phyloP scores from a whole-genome alignment of 2,113 vertebrate species.

The Saccopteryx leptura region DNA sequence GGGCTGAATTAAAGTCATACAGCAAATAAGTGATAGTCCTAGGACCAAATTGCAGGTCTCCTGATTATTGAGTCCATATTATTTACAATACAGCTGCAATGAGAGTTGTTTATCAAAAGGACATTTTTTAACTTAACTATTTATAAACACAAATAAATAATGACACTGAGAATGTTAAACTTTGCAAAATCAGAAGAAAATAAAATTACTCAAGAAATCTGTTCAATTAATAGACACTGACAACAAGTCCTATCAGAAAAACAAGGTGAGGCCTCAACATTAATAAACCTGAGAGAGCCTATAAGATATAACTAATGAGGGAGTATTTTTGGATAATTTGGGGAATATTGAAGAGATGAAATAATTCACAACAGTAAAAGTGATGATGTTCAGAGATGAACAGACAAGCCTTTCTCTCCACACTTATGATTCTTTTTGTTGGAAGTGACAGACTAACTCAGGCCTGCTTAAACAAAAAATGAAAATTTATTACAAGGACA shows the following conservation, averaged over 20 bases:
- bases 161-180: background rate
- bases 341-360: constrained; percentile 8
- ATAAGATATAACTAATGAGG: background rate
- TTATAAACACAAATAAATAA: constrained; percentile 40
- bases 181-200: constrained; percentile 24
- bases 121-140: background rate
- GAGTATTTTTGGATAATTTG: background rate
- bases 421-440: background rate
- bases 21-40: background rate
- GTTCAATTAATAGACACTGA: background rate
- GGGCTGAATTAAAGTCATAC: background rate
- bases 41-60: background rate
- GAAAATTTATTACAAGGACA: background rate
- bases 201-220: background rate
- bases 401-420: background rate
- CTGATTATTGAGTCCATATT: background rate
- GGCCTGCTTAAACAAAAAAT: background rate
- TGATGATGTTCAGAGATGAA: background rate
- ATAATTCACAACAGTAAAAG: background rate
- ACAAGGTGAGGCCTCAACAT: background rate
- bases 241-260: constrained; percentile 28
- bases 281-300: background rate
- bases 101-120: constrained; percentile 1
- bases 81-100: background rate
- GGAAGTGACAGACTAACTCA: constrained; percentile 5